Evolutionary conservation across 2,888 invertebrate species (phyloP).

Genomic region (Fragum fragum): DNA sequence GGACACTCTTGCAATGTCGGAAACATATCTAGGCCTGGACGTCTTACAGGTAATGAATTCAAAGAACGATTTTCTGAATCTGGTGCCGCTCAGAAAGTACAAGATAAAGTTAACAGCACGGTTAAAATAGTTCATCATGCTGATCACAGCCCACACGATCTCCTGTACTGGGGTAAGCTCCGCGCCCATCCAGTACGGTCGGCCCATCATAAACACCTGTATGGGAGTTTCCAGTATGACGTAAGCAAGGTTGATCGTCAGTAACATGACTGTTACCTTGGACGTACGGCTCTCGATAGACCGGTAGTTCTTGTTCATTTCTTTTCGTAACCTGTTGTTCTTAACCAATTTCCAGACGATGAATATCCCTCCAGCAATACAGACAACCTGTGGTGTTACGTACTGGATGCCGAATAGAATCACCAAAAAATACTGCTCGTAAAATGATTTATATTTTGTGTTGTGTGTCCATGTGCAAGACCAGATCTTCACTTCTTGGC

Average conservation of each 20-base stretch:
- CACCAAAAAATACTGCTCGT: neutral
- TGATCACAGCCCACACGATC: constrained; percentile 18
- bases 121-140: constrained; percentile 13
- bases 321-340: constrained; percentile 4
- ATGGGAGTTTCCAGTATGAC: neutral
- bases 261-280: constrained; percentile 6
- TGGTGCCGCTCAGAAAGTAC: constrained; percentile 27
- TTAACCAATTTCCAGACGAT: constrained; percentile 13
- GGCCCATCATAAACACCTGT: neutral
- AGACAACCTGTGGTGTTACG: neutral
- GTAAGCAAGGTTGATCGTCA: constrained; percentile 11
- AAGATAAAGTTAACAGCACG: constrained; percentile 19
- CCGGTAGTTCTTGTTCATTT: neutral
- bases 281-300: neutral
- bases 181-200: neutral
- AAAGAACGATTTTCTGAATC: constrained; percentile 12
- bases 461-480: neutral
- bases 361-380: neutral
- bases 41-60: neutral
- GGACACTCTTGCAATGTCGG: neutral
- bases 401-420: neutral
- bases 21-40: neutral
- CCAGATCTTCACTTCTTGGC: neutral
- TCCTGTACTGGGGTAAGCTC: constrained; percentile 12
- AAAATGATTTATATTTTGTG: neutral